Evolutionary conservation across 2,797 vertebrate species (phyloP).

Genomic region (Tarsius wallacei): DNA sequence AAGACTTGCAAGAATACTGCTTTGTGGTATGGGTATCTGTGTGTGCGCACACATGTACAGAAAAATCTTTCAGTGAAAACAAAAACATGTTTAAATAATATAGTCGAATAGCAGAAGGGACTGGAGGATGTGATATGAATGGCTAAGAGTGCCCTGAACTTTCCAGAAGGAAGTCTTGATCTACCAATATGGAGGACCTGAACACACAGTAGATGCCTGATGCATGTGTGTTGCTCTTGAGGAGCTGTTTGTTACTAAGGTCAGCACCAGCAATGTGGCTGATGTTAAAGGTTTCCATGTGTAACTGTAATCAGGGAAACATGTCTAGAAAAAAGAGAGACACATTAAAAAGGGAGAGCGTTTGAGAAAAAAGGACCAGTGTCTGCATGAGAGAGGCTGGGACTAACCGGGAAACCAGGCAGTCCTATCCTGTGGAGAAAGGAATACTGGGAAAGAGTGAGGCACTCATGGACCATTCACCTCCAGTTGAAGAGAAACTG

Average conservation of each 20-base stretch:
- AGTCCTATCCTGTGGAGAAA: neutral
- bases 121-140: rapidly evolving
- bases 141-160: neutral
- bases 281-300: neutral
- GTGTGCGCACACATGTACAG: rapidly evolving
- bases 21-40: neutral
- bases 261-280: neutral
- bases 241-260: neutral
- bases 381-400: neutral
- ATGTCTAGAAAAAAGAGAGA: neutral
- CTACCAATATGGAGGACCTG: too few relatives aligned
- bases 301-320: neutral
- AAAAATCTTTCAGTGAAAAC: neutral
- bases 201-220: neutral
- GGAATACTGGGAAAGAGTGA: too few relatives aligned
- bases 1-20: neutral
- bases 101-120: neutral
- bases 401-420: neutral
- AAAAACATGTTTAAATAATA: neutral
- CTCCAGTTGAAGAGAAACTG: neutral
- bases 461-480: neutral
- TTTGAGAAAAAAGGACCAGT: neutral
- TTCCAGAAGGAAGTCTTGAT: neutral
- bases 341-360: neutral
- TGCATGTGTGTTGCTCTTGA: neutral